A percentile compares a stretch with the other conserved stretches of the same genome.
Evolutionary conservation across 1,140 invertebrate species (phyloP).

Genomic region (Chymomyza costata): DNA sequence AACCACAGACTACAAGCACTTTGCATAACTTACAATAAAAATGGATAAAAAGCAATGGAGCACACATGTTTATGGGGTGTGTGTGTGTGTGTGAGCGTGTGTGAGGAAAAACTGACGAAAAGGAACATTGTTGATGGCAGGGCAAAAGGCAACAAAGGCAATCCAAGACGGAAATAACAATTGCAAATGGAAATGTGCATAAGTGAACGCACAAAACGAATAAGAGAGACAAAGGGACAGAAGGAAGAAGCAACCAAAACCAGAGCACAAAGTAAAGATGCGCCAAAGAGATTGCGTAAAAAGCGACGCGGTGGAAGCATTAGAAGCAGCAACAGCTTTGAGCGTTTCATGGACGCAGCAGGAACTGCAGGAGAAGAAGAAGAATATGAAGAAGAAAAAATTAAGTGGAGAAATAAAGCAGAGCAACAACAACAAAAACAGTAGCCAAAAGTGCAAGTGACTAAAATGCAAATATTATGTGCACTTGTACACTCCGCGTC

Average conservation of each 20-base stretch:
- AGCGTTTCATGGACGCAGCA: conserved; percentile 46
- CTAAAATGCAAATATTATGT: conserved; percentile 61
- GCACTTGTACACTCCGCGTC: no score
- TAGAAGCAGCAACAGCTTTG: conserved; percentile 30
- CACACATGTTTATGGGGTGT: conserved; percentile 42
- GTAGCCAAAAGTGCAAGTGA: conserved; percentile 68
- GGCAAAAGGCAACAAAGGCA: no score
- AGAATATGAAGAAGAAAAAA: no score
- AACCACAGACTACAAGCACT: not conserved
- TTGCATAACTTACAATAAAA: no score
- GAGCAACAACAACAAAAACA: no score
- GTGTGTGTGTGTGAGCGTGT: conserved; percentile 34
- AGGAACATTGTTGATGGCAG: no score
- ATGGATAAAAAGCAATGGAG: conserved; percentile 13
- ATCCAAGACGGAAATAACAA: conserved; percentile 61
- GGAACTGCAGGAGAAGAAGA: conserved; percentile 10
- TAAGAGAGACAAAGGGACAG: conserved; percentile 28
- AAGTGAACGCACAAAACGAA: conserved; percentile 45
- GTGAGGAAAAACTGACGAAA: no score
- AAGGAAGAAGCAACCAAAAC: conserved; percentile 17
- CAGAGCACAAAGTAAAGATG: no score
- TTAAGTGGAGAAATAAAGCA: no score
- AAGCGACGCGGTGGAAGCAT: conserved; percentile 1
- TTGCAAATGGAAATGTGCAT: conserved; percentile 71
- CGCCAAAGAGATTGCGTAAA: conserved; percentile 13